Conservation (phyloP, 2,113 vertebrate genomes). For the Pungitius pungitius region DNA sequence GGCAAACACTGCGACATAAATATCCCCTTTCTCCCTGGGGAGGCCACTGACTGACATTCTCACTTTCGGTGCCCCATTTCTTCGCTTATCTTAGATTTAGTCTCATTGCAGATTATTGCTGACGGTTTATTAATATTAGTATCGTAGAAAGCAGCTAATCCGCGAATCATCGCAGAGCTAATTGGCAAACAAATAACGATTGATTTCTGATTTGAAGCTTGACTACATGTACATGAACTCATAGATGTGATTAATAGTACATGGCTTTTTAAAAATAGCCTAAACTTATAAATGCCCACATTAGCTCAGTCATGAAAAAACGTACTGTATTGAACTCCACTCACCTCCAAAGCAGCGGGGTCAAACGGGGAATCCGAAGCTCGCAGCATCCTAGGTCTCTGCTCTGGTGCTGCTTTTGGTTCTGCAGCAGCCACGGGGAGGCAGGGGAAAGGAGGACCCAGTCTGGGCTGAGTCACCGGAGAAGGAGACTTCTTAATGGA, state of each 20-base stretch:
- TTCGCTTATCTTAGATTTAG: constrained; percentile 42
- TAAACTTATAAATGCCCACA: constrained; percentile 39
- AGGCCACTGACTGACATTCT: constrained; percentile 56
- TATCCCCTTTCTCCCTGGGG: constrained; percentile 45
- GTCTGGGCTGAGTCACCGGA: constrained; percentile 68
- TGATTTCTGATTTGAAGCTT: not conserved
- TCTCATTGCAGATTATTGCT: not conserved
- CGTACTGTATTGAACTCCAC: constrained; percentile 22
- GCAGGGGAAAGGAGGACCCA: constrained; percentile 80
- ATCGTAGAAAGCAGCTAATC: constrained; percentile 1
- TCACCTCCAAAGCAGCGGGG: constrained; percentile 82
- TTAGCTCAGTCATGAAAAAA: constrained; percentile 33
- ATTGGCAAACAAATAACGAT: not conserved
- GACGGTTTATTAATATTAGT: not conserved
- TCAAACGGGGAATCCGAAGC: constrained; percentile 81
- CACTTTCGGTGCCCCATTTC: constrained; percentile 65
- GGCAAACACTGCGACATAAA: constrained; percentile 34
- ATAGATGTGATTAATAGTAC: not conserved
- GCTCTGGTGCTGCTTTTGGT: constrained; percentile 68
- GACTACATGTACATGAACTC: not conserved
- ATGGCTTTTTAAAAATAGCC: not conserved
- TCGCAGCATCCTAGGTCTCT: constrained; percentile 78
- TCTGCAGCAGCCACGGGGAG: constrained; percentile 58
- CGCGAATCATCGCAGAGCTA: not conserved
- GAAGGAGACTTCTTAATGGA: constrained; percentile 80